Percentiles rank a stretch among this genome's conserved stretches.
These are phyloP conservation scores for Sesamia nonagrioides DNA, from an alignment of 1,140 invertebrate species.

Conservation along the genomic window DNA sequence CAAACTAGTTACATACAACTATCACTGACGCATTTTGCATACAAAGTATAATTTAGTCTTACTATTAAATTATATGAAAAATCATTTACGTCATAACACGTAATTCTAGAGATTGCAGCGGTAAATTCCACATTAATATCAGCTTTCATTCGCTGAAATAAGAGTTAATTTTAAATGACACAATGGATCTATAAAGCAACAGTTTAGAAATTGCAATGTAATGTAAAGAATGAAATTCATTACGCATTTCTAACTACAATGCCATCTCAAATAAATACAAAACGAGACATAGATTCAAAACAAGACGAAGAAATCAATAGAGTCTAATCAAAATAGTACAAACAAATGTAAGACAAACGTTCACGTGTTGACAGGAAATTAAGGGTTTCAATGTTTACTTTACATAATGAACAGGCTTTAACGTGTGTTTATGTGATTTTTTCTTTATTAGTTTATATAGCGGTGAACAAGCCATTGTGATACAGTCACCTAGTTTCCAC, in stretches of 20 bases:
- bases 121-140: neutral
- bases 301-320: neutral
- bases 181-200: neutral
- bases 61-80: slow-evolving; percentile 28
- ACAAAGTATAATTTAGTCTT: slow-evolving; percentile 21
- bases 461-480: slow-evolving; percentile 33
- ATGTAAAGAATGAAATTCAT: slow-evolving; percentile 14
- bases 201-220: neutral
- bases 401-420: slow-evolving; percentile 56
- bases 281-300: slow-evolving; percentile 15
- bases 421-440: slow-evolving; percentile 55
- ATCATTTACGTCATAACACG: slow-evolving; percentile 32
- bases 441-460: slow-evolving; percentile 61
- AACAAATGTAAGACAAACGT: neutral
- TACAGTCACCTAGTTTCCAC: slow-evolving; percentile 42
- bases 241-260: neutral
- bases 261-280: neutral
- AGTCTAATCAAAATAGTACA: neutral
- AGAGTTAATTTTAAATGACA: neutral
- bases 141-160: neutral
- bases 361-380: slow-evolving; percentile 51
- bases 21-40: slow-evolving; percentile 2
- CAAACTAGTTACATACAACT: neutral
- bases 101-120: neutral
- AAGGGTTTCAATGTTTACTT: slow-evolving; percentile 45